Evolutionary conservation across 2,113 vertebrate genomes (phyloP).

Genomic region (Athene cunicularia): DNA sequence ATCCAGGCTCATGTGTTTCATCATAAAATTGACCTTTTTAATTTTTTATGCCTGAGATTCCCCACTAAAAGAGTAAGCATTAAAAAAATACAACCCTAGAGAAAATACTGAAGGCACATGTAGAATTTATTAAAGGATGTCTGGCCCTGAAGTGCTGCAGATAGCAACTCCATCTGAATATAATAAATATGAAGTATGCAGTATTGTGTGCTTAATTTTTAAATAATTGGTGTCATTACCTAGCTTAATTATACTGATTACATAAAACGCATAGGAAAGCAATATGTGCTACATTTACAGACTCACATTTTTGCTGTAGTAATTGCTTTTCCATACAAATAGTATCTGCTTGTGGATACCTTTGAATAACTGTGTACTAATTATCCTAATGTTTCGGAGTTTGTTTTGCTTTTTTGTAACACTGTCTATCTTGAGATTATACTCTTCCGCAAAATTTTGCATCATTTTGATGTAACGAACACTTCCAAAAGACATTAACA

Average conservation of each 20-base stretch:
- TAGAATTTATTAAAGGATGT: slow-evolving; percentile 52
- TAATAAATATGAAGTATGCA: slow-evolving; percentile 58
- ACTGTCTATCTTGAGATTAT: not conserved
- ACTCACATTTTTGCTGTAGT: slow-evolving; percentile 16
- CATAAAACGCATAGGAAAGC: slow-evolving; percentile 42
- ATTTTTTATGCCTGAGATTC: slow-evolving; percentile 77
- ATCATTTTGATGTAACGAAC: not conserved
- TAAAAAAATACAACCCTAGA: slow-evolving; percentile 60
- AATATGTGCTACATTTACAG: slow-evolving; percentile 46
- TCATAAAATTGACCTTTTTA: slow-evolving; percentile 81
- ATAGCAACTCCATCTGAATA: slow-evolving; percentile 50
- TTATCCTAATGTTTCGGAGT: slow-evolving; percentile 45
- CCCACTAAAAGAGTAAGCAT: slow-evolving; percentile 60
- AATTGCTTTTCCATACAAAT: slow-evolving; percentile 68
- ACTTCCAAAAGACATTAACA: not conserved
- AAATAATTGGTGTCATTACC: slow-evolving; percentile 77
- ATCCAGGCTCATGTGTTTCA: slow-evolving; percentile 70
- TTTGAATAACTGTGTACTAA: slow-evolving; percentile 52
- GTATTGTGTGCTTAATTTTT: slow-evolving; percentile 73
- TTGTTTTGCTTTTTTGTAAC: slow-evolving; percentile 41
- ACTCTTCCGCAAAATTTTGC: not conserved
- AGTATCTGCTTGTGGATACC: slow-evolving; percentile 54
- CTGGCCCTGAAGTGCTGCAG: slow-evolving; percentile 35
- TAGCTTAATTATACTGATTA: slow-evolving; percentile 65
- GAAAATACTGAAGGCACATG: slow-evolving; percentile 58